These are phyloP conservation scores for Luperina nickerlii DNA, from an alignment of 2,888 invertebrate genomes.

Conservation along the genomic window DNA sequence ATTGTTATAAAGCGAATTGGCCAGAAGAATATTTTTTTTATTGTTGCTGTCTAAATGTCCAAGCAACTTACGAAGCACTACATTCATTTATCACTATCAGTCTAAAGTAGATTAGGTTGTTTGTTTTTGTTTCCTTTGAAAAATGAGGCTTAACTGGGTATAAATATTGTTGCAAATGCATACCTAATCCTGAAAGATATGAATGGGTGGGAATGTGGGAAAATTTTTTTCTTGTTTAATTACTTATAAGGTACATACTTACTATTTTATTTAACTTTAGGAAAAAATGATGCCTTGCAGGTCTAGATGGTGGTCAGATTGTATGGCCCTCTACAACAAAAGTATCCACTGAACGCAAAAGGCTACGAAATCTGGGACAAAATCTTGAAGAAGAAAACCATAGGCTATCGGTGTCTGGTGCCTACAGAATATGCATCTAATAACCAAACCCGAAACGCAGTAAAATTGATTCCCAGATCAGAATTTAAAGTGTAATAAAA, in stretches of 20 bases:
- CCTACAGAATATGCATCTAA: background rate
- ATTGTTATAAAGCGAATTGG: conserved; percentile 48
- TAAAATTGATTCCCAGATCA: conserved; percentile 56
- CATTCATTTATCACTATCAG: conserved; percentile 48
- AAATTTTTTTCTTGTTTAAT: background rate
- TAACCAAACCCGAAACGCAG: conserved; percentile 13
- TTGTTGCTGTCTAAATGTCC: conserved; percentile 41
- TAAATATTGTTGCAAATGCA: too few species aligned
- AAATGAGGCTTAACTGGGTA: background rate
- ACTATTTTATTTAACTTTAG: background rate
- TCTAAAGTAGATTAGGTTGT: conserved; percentile 26
- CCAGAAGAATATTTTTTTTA: conserved; percentile 36
- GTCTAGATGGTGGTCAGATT: background rate
- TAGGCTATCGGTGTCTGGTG: background rate
- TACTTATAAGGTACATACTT: background rate
- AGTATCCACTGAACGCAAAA: background rate
- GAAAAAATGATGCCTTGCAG: background rate
- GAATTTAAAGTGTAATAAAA: conserved; percentile 60
- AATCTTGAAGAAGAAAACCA: background rate
- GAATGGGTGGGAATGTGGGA: background rate
- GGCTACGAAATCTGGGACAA: background rate
- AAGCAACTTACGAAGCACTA: conserved; percentile 26
- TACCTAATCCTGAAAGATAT: too few species aligned
- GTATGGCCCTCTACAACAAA: background rate
- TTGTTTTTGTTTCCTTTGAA: conserved; percentile 20